Base-by-base conservation (phyloP, 1,140 invertebrate species). In the Drosophila grimshawi region DNA sequence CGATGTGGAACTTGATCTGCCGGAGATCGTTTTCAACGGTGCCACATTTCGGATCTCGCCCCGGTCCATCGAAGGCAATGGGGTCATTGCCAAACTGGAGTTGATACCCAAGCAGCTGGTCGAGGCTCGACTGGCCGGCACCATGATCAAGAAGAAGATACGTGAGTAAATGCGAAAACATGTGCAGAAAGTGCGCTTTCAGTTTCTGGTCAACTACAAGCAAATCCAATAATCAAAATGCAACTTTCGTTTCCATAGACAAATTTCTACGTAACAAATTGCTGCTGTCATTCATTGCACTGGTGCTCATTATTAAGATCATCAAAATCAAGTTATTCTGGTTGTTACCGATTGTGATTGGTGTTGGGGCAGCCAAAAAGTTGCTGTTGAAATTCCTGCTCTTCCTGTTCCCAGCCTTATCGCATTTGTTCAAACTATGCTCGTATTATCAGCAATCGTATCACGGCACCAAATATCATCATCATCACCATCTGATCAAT, bases 351-450 rank as follows among this genome's bases (percentile, higher is more conserved):
- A 93, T 96, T 45, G 88, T 96, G 3, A 94, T 96, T 63, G 96
- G 96, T 2, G 94, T 96, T 3, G 95, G 95, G 1, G 95, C 96
- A 0, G 96, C 96, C 2, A 97, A 97, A 92, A 97, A 97, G 89
- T 93, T 97, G 61, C 94, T 97, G 74, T 93, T 97, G 3, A 97
- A 97, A 81, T 93, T 97, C 35, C 89, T 97, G 19, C 93, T 97
- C 2, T 97, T 97, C 93, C 85, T 97, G 4, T 96, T 97, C 86
- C 96, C 96, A 0, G 96, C 96, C 0, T 93, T 97, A 45, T 95
- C 96, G 55, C 96, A 97, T 86, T 94, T 97, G 69, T 97, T 97
- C 93, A 97, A 97, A 88, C 93, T 97, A 1, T 97, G 96, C 91
- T 96, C 96, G 7, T 96, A 95, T 92, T 97, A 97, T 78, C 96